Percentiles rank a stretch among this genome's conserved stretches.
phyloP scores from a whole-genome alignment of 2,888 invertebrate genomes.

The Synergus gifuensis region DNA sequence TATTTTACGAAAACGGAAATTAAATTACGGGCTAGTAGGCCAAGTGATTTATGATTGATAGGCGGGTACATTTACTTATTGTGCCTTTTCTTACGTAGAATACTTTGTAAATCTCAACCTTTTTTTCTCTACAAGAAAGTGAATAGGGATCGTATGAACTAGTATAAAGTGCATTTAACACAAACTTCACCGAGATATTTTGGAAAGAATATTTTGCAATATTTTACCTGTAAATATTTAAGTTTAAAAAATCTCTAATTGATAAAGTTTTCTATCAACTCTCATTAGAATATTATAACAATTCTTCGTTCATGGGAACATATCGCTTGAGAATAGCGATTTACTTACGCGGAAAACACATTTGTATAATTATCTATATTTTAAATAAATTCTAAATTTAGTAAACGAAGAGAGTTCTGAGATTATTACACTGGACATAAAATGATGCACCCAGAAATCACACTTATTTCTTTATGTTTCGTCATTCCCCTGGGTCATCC shows the following conservation, averaged over 20 bases:
- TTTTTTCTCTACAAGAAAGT: not conserved
- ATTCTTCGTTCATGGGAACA: slow-evolving; percentile 14
- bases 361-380: not conserved
- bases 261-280: slow-evolving; percentile 5
- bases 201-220: slow-evolving; percentile 14
- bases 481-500: slow-evolving; percentile 90
- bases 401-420: not conserved
- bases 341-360: not conserved
- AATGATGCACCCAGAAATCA: slow-evolving; percentile 41
- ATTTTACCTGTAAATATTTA: not conserved
- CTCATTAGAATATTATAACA: slow-evolving; percentile 5
- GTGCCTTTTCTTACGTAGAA: slow-evolving; percentile 38
- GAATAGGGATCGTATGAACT: not conserved
- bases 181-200: not conserved
- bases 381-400: not conserved
- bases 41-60: slow-evolving; percentile 48
- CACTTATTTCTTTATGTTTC: slow-evolving; percentile 62
- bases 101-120: slow-evolving; percentile 31
- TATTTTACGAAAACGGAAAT: slow-evolving; percentile 1
- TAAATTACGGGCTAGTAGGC: slow-evolving; percentile 44
- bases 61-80: slow-evolving; percentile 44
- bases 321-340: not conserved
- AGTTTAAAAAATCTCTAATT: slow-evolving; percentile 11
- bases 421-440: not conserved
- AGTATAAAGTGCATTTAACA: slow-evolving; percentile 11